These are phyloP conservation scores for Regulus satrapa DNA, from an alignment of 2,113 vertebrate species.

Conservation along the genomic window DNA sequence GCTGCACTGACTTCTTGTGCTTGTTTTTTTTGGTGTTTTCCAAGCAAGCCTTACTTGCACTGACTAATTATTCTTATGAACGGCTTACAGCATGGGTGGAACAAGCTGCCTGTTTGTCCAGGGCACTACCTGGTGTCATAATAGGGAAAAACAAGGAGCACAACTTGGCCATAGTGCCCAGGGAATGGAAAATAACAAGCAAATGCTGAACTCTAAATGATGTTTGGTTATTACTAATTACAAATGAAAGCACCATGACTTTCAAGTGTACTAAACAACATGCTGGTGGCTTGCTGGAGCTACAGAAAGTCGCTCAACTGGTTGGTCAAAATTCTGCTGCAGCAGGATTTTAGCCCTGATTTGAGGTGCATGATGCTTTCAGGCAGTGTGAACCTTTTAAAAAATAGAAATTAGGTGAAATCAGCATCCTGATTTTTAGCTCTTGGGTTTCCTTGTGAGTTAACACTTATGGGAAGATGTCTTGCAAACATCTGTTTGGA, in stretches of 20 bases:
- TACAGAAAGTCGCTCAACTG: neutral
- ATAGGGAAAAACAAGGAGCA: neutral
- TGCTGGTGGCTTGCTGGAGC: neutral
- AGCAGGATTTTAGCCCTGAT: neutral
- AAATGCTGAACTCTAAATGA: neutral
- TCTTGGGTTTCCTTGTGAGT: neutral
- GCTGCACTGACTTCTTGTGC: neutral
- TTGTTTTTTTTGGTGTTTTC: neutral
- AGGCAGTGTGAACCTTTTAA: neutral
- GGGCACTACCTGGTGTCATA: neutral
- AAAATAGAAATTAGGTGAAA: neutral
- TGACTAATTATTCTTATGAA: neutral
- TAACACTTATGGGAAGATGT: fast-evolving
- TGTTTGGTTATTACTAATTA: neutral
- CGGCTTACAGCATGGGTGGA: neutral
- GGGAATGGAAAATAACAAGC: neutral
- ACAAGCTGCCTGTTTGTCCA: neutral
- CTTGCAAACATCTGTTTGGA: neutral
- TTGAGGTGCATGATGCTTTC: neutral
- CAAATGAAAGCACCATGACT: neutral
- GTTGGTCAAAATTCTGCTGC: neutral
- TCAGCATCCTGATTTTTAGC: neutral
- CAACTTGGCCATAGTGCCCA: neutral
- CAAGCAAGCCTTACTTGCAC: neutral
- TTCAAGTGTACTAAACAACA: neutral